Percentiles rank a stretch among this genome's conserved stretches.
These are phyloP conservation scores for Menidia menidia DNA, from an alignment of 2,797 vertebrate species.

Conservation along the genomic window DNA sequence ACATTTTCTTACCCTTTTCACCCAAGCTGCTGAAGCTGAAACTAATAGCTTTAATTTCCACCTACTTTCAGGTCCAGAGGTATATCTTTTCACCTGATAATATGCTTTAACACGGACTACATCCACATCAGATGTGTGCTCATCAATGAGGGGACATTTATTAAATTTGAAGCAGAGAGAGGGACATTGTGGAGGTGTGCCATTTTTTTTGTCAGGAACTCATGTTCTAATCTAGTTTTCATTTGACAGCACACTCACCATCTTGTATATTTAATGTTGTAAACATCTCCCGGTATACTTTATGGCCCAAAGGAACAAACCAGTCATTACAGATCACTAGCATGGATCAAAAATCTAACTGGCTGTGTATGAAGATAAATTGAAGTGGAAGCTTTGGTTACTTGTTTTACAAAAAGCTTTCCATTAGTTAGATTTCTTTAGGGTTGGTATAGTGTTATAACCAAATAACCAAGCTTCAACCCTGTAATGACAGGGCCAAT, in stretches of 20 bases:
- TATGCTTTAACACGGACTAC: constrained; percentile 18
- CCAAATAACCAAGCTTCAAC: constrained; percentile 39
- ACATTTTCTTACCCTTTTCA: constrained; percentile 10
- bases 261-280: constrained; percentile 30
- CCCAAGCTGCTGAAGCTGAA: constrained; percentile 27
- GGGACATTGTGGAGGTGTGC: constrained; percentile 15
- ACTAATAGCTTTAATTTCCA: constrained; percentile 42
- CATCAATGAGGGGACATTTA: constrained; percentile 27
- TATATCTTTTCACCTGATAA: constrained; percentile 18
- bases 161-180: constrained; percentile 17
- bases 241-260: constrained; percentile 27
- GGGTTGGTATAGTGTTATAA: neutral
- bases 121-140: constrained; percentile 28
- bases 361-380: neutral
- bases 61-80: constrained; percentile 38
- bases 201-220: constrained; percentile 32
- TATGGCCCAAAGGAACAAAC: neutral
- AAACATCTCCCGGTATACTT: constrained; percentile 3
- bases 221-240: constrained; percentile 28
- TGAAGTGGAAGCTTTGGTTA: too few relatives aligned
- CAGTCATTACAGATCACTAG: neutral
- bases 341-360: neutral
- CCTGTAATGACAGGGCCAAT: constrained; percentile 46
- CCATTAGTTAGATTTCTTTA: too few relatives aligned
- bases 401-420: too few relatives aligned